Conservation (phyloP, 2,888 invertebrate species). For the Zelleria hepariella region DNA sequence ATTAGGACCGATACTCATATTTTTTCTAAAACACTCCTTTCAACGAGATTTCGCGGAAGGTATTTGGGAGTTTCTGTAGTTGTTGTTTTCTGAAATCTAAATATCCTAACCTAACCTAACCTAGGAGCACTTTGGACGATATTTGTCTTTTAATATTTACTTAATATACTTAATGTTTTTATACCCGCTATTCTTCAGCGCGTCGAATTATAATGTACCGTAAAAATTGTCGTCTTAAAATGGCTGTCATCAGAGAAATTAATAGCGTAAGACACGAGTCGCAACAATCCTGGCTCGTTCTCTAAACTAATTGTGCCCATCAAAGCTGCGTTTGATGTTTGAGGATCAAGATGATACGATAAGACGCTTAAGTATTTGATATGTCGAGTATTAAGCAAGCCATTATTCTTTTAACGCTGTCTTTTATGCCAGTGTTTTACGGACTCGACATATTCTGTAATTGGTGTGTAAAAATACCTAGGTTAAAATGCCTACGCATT, state of each 20-base stretch:
- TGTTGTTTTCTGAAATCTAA: no score
- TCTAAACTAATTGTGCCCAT: conserved; percentile 4
- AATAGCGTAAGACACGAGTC: conserved; percentile 32
- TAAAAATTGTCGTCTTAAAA: conserved; percentile 17
- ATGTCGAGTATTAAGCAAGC: neutral
- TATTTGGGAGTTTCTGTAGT: no score
- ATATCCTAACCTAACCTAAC: no score
- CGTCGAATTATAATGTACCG: neutral
- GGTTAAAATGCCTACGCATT: neutral
- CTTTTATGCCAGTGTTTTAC: neutral
- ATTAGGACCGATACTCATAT: no score
- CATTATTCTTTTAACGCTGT: neutral
- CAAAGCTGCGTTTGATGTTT: neutral
- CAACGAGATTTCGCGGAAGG: no score
- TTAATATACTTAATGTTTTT: no score
- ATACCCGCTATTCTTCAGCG: no score
- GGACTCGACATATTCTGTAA: neutral
- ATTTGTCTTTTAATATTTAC: no score
- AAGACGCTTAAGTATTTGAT: neutral
- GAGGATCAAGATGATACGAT: neutral
- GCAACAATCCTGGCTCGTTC: neutral
- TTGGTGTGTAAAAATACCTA: neutral
- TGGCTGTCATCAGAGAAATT: conserved; percentile 42
- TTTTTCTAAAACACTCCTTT: no score
- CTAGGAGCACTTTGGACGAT: no score